Evolutionary conservation across 92 coral and sea anemone genomes (phyloP), one percentile per base, ranked within the genome.

Genomic region (Epizoanthus fatuus): DNA sequence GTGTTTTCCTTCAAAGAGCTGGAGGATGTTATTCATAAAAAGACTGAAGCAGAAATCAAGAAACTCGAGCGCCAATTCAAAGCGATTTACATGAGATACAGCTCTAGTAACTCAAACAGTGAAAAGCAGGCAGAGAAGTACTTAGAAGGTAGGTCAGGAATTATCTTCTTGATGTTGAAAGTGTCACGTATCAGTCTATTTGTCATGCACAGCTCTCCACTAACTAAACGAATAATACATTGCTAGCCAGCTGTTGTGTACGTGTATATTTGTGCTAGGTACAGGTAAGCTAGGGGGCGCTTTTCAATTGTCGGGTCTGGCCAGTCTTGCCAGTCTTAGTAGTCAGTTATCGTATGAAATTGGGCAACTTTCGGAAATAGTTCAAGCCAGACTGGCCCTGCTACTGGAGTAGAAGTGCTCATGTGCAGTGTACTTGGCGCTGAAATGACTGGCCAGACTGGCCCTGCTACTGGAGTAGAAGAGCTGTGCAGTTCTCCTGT

Each of bases 31-130:
- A 77, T 60, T 19, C 82, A 69, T 4, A 25, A 77, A 13, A 77
- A 59, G 44, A 60, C 82, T 14, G 82, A 77, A 15, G 82, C 82
- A 40, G 51, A 44, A 16, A 77, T 77, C 39, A 59, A 60, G 69
- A 44, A 77, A 11, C 82, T 77, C 19, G 82, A 77, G 49, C 69
- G 32, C 20, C 82, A 77, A 55, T 77, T 77, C 54, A 77, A 77
- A 59, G 53, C 54, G 37, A 77, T 77, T 77, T 77, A 77, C 29
- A 39, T 25, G 82, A 77, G 57, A 42, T 77, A 40, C 56, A 38
- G 70, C 60, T 76, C 69, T 39, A 57, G 29, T 40, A 40, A 60
- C 22, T 29, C 37, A 35, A 77, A 77, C 12, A 15, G 22, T 51
- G 25, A 39, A 8, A 60, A 39, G 38, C 40, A 77, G 42, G 82